phyloP scores from a whole-genome alignment of 2,888 invertebrate genomes.

The Cetonia aurata region DNA sequence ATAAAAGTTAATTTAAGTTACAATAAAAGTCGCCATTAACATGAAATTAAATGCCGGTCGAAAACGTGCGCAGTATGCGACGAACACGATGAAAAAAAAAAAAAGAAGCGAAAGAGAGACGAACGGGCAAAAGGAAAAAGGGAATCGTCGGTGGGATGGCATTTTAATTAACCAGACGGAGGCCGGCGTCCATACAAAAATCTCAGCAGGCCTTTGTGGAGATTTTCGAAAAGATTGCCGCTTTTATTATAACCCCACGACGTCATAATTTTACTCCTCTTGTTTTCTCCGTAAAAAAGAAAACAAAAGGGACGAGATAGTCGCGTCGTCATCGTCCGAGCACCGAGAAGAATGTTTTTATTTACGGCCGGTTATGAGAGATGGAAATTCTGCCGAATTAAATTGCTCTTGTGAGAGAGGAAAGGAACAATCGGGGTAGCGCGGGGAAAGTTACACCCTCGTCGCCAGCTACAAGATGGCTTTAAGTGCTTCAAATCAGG shows the following conservation, averaged over 20 bases:
- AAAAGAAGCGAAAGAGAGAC: conserved; percentile 29
- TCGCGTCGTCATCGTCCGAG: conserved; percentile 18
- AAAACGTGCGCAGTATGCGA: conserved; percentile 32
- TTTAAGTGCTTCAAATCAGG: conserved; percentile 57
- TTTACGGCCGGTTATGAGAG: conserved; percentile 35
- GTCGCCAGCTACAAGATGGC: conserved; percentile 35
- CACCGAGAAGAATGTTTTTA: conserved; percentile 20
- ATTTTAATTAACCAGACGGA: conserved; percentile 53
- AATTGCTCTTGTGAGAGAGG: conserved; percentile 13
- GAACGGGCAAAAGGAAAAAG: conserved; percentile 39
- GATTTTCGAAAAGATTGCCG: conserved; percentile 43
- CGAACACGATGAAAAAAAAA: conserved; percentile 3
- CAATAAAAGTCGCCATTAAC: conserved; percentile 52
- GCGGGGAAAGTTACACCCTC: conserved; percentile 30
- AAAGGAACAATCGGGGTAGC: neutral
- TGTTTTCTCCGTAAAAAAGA: conserved; percentile 14
- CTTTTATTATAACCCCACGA: conserved; percentile 40
- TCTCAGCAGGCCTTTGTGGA: conserved; percentile 41
- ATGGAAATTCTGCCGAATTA: conserved; percentile 34
- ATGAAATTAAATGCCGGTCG: conserved; percentile 49
- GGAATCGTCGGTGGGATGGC: conserved; percentile 50
- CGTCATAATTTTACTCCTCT: conserved; percentile 31
- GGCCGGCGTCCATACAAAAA: conserved; percentile 35
- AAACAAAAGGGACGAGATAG: conserved; percentile 32
- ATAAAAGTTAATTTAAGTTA: conserved; percentile 50